A percentile compares a stretch with the other conserved stretches of the same genome.
These are phyloP conservation scores for Volucella inflata DNA, from an alignment of 2,888 invertebrate genomes.

Conservation along the genomic window DNA sequence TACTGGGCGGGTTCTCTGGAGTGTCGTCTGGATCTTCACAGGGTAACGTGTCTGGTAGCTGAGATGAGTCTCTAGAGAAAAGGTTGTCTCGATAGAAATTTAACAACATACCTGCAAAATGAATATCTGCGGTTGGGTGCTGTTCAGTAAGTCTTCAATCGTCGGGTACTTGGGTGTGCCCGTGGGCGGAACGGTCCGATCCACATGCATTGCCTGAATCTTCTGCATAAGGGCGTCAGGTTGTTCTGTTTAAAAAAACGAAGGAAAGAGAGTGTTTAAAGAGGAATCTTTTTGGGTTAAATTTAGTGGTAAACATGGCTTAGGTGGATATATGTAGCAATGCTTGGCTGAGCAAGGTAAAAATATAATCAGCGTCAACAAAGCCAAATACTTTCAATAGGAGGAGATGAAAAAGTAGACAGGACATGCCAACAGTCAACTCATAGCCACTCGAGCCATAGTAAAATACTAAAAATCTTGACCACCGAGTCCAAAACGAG, in stretches of 20 bases:
- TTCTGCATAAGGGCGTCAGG: conserved; percentile 77
- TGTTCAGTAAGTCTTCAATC: conserved; percentile 79
- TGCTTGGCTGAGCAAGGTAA: too few species aligned
- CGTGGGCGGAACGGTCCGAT: conserved; percentile 66
- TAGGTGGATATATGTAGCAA: too few species aligned
- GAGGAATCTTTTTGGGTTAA: too few species aligned
- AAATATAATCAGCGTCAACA: too few species aligned
- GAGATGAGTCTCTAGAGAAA: conserved; percentile 3
- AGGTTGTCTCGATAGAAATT: too few species aligned
- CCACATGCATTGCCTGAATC: conserved; percentile 78
- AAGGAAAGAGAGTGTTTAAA: not conserved
- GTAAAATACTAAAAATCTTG: too few species aligned
- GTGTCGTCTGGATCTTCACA: conserved; percentile 78
- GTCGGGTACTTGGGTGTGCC: conserved; percentile 79
- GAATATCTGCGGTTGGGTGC: conserved; percentile 80
- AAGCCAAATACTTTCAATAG: too few species aligned
- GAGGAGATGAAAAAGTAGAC: too few species aligned
- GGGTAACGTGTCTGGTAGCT: conserved; percentile 81
- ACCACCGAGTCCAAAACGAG: too few species aligned
- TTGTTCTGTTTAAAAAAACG: conserved; percentile 38
- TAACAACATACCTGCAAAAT: conserved; percentile 79
- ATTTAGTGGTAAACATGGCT: too few species aligned
- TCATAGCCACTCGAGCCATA: too few species aligned
- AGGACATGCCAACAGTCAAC: too few species aligned
- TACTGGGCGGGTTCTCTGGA: conserved; percentile 57